phyloP scores from a whole-genome alignment of 2,113 vertebrate genomes.

The Vicugna pacos region DNA sequence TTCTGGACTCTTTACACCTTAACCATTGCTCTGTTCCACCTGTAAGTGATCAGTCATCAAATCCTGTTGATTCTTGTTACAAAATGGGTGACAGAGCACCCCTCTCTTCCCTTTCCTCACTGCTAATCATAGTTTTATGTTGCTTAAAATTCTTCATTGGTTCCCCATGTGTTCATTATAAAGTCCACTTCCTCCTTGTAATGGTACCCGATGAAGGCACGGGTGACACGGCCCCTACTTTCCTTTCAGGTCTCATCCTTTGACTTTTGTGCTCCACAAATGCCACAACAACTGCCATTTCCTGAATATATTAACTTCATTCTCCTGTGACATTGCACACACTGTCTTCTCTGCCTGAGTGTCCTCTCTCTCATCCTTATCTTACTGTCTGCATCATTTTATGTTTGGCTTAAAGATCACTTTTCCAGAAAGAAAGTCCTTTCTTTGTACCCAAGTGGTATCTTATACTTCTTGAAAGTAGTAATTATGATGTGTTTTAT shows the following conservation, averaged over 20 bases:
- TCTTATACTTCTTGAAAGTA: background rate
- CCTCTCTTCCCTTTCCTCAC: background rate
- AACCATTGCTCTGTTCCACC: background rate
- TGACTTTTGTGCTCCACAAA: background rate
- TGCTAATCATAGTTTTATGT: background rate
- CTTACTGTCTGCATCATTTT: slow-evolving; percentile 1
- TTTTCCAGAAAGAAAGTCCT: background rate
- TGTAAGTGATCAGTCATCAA: background rate
- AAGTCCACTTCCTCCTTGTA: background rate
- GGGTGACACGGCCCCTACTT: no score
- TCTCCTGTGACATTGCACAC: background rate
- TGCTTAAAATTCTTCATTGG: background rate
- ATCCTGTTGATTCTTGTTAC: background rate
- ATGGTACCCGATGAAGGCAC: background rate
- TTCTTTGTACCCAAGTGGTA: background rate
- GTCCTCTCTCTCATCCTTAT: background rate
- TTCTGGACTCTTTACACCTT: background rate
- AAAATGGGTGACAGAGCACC: no score
- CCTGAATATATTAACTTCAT: background rate
- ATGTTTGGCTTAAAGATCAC: background rate
- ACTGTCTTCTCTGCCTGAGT: background rate
- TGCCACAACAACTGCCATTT: background rate
- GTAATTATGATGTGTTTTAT: background rate
- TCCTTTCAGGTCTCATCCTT: background rate
- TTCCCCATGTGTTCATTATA: background rate